Percentiles rank a stretch among this genome's conserved stretches.
Evolutionary conservation across 2,888 invertebrate genomes (phyloP).

Genomic region (Pristionchus mayeri): DNA sequence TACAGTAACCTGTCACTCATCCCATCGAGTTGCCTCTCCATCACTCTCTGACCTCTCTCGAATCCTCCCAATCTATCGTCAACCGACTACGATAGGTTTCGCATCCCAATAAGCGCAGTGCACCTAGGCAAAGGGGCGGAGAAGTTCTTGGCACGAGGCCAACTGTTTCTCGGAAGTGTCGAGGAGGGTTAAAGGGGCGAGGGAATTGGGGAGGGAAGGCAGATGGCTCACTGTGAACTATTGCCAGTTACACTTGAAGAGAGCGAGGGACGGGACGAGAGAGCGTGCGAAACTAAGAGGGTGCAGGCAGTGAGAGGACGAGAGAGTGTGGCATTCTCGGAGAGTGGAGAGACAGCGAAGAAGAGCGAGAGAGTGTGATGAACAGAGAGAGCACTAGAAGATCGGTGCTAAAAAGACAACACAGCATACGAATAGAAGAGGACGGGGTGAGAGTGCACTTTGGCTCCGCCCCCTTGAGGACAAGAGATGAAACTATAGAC

Average conservation of each 20-base stretch:
- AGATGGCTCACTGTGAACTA: constrained; percentile 42
- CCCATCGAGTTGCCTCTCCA: not conserved
- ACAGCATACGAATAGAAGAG: constrained; percentile 27
- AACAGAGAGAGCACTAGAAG: constrained; percentile 30
- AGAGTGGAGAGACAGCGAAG: not conserved
- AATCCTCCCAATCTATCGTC: not conserved
- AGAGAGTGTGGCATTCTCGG: not conserved
- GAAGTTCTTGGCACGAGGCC: not conserved
- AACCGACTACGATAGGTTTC: not conserved
- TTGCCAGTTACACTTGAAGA: constrained; percentile 39
- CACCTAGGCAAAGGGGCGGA: constrained; percentile 2
- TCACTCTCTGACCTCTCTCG: constrained; percentile 1
- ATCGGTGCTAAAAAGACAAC: constrained; percentile 20
- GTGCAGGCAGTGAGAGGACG: not conserved
- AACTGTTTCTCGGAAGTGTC: not conserved
- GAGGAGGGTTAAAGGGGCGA: constrained; percentile 15
- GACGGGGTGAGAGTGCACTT: not conserved
- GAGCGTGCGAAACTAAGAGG: not conserved
- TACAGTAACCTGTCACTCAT: not conserved
- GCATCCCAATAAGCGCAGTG: constrained; percentile 8
- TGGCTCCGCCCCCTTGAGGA: not conserved
- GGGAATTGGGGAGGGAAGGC: not conserved
- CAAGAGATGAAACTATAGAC: constrained; percentile 18
- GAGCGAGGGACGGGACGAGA: not conserved
- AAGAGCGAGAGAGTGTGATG: not conserved